Evolutionary conservation across 2,113 vertebrate species (phyloP).

Genomic region (Cyanistes caeruleus): DNA sequence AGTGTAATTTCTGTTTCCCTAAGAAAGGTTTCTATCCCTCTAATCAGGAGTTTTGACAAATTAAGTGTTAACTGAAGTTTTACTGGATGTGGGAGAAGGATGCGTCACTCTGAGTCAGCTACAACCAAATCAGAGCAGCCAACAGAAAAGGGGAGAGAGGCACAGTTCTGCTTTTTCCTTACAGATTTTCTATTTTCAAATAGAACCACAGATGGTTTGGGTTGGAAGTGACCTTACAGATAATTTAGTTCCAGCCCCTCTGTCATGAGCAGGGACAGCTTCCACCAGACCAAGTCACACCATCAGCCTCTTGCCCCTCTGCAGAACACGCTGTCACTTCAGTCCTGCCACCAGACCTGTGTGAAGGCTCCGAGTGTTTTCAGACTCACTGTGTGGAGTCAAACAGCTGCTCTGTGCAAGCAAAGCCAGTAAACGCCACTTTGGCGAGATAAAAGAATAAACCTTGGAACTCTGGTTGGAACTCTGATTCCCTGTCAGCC

Average conservation of each 20-base stretch:
- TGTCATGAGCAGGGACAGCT: not conserved
- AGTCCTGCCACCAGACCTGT: not conserved
- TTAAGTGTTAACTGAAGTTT: not conserved
- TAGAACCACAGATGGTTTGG: not conserved
- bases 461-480: not conserved
- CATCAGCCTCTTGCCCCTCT: not conserved
- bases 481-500: not conserved
- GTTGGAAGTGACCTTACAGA: not conserved
- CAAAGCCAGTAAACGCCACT: rapidly evolving
- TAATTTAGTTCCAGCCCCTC: not conserved
- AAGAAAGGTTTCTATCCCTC: not conserved
- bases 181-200: not conserved
- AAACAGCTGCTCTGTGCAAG: not conserved
- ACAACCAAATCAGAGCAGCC: not conserved
- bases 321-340: not conserved
- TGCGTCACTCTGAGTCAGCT: not conserved
- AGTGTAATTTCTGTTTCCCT: not conserved
- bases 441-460: not conserved
- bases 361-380: not conserved
- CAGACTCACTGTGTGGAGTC: rapidly evolving
- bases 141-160: not conserved
- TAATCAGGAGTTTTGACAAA: no score
- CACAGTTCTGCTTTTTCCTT: not conserved
- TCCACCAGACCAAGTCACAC: not conserved
- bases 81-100: not conserved